Evolutionary conservation across 2,888 invertebrate species (phyloP), one percentile per base, ranked within the genome.

Genomic region (Allacma fusca): DNA sequence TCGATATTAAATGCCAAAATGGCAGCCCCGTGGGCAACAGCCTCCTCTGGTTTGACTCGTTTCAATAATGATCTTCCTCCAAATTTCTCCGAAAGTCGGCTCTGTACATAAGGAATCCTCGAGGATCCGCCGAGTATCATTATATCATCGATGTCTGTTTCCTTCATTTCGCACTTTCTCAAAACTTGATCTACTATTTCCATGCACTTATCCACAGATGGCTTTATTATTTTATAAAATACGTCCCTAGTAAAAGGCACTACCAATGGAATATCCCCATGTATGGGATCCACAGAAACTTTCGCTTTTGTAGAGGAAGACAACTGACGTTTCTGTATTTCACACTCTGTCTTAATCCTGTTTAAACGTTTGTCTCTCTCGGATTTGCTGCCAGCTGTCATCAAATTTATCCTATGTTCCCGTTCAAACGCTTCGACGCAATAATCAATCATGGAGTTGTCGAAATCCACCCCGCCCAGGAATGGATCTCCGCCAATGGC

Each of bases 271-370:
- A 16, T 9, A 7, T 23, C 67, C 19, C 23, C n/a, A 24, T 67
- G 13, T 5, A 67, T 26, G 67, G 26, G 5, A 5, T 67, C 67
- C 5, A 67, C 4, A 12, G 4, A 7, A 23, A 67, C n/a, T 21
- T 21, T 29, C 13, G 5, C 13, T 24, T 67, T 67, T 24, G 23
- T 26, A 24, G 12, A 4, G 26, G 7, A 23, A 24, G 4, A n/a
- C 67, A 67, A 67, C 4, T 16, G n/a, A 29, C 67, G n/a, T n/a
- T 67, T 67, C 13, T 67, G 67, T n/a, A 12, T 12, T 23, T 67
- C 67, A 29, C 67, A 67, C 23, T 67, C 24, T 5, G n/a, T 29
- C 24, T 67, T 67, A 16, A 67, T 16, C 24, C 67, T 13, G 7
- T 24, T 21, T 16, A 40, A 2, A 19, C n/a, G 19, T 57, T 43